A percentile compares a stretch with the other conserved stretches of the same genome.
These are phyloP conservation scores for Caranx melampygus DNA, from an alignment of 2,113 vertebrate species.

Conservation along the genomic window DNA sequence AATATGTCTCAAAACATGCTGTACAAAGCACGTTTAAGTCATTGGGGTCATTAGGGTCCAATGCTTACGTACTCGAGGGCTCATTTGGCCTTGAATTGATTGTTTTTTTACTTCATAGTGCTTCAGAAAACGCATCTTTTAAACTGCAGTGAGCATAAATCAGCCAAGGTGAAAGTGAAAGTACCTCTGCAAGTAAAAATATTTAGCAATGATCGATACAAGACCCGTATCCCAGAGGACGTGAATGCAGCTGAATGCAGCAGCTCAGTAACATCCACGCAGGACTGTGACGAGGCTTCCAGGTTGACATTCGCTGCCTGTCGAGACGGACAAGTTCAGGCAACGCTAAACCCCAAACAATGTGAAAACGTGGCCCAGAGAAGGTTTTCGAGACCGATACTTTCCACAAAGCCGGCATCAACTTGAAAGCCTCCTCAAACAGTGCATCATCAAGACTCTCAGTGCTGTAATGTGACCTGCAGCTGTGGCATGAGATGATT, in stretches of 20 bases:
- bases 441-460: background rate
- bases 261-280: background rate
- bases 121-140: conserved; percentile 1
- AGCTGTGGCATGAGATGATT: conserved; percentile 70
- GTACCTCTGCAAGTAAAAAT: background rate
- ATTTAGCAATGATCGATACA: background rate
- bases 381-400: background rate
- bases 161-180: background rate
- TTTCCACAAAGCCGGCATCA: background rate
- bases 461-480: conserved; percentile 44
- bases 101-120: background rate
- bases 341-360: background rate
- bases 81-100: background rate
- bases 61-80: background rate
- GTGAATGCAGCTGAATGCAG: background rate
- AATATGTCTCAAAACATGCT: background rate
- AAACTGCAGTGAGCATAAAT: background rate
- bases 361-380: background rate
- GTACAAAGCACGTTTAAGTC: background rate
- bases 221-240: background rate
- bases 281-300: background rate
- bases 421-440: conserved; percentile 9
- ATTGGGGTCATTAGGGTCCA: background rate
- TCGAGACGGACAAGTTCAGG: too few relatives aligned
- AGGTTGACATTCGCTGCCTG: too few relatives aligned